phyloP scores from a whole-genome alignment of 1,140 invertebrate genomes.

The Diorhabda carinulata region DNA sequence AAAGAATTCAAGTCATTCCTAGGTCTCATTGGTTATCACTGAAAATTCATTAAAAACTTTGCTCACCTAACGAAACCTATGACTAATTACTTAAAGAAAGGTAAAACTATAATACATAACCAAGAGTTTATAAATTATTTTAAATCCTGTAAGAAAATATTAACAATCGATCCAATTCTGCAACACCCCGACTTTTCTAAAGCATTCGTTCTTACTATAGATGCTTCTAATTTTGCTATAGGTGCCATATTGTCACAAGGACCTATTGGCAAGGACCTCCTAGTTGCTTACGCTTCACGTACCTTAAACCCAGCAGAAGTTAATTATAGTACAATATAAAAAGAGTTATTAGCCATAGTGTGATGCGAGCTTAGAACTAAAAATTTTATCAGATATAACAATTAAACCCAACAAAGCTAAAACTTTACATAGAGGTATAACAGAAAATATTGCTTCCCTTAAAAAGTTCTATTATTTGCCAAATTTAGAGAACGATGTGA shows the following conservation, averaged over 20 bases:
- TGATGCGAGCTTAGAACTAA: background rate
- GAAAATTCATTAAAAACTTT: conserved; percentile 42
- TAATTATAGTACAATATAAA: conserved; percentile 31
- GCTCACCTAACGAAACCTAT: conserved; percentile 39
- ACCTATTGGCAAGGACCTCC: conserved; percentile 12
- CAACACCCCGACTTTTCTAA: conserved; percentile 18
- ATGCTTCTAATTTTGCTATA: conserved; percentile 17
- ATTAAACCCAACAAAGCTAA: no score
- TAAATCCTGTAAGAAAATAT: conserved; percentile 24
- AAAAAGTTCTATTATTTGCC: no score
- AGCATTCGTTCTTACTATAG: conserved; percentile 15
- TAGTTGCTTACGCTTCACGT: background rate
- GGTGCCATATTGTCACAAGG: conserved; percentile 34
- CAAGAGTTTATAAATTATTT: background rate
- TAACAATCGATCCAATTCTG: conserved; percentile 23
- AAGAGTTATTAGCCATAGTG: conserved; percentile 6
- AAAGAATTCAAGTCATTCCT: conserved; percentile 40
- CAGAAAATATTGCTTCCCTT: no score
- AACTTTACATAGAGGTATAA: no score
- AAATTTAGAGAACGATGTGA: no score
- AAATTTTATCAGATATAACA: no score
- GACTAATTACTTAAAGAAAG: conserved; percentile 35
- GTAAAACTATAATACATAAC: conserved; percentile 19
- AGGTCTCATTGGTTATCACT: conserved; percentile 41
- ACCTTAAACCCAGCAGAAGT: conserved; percentile 22